A percentile compares a stretch with the other conserved stretches of the same genome.
phyloP scores from a whole-genome alignment of 2,113 vertebrate species.

The Ploceus nigricollis region DNA sequence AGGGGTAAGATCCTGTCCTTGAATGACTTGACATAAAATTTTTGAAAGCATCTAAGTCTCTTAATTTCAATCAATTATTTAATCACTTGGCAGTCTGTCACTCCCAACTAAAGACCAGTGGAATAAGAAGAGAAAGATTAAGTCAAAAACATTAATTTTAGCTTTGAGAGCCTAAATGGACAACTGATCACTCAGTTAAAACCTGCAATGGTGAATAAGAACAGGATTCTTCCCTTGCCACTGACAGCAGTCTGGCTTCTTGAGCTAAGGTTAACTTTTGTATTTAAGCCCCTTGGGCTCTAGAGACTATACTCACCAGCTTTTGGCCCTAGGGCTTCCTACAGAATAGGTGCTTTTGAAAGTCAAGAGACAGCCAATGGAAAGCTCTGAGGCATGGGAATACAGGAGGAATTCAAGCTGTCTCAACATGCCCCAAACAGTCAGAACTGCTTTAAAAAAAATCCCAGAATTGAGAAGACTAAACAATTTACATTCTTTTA shows the following conservation, averaged over 20 bases:
- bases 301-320: neutral
- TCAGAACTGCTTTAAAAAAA: conserved; percentile 1
- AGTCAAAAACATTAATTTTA: neutral
- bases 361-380: neutral
- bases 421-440: conserved; percentile 33
- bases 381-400: conserved; percentile 8
- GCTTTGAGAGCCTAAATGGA: neutral
- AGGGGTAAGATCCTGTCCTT: neutral
- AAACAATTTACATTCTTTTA: conserved; percentile 27
- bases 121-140: neutral
- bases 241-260: neutral
- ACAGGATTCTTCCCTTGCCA: neutral
- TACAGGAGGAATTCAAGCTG: conserved; percentile 35
- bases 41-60: neutral
- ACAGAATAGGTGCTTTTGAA: neutral
- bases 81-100: neutral
- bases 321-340: conserved; percentile 16
- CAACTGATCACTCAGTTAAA: neutral
- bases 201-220: neutral
- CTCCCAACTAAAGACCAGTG: neutral
- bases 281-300: neutral
- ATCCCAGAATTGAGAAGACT: neutral
- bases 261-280: neutral
- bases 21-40: neutral
- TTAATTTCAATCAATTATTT: neutral